phyloP scores from a whole-genome alignment of 2,888 invertebrate species.

The Exephanes ischioxanthus region DNA sequence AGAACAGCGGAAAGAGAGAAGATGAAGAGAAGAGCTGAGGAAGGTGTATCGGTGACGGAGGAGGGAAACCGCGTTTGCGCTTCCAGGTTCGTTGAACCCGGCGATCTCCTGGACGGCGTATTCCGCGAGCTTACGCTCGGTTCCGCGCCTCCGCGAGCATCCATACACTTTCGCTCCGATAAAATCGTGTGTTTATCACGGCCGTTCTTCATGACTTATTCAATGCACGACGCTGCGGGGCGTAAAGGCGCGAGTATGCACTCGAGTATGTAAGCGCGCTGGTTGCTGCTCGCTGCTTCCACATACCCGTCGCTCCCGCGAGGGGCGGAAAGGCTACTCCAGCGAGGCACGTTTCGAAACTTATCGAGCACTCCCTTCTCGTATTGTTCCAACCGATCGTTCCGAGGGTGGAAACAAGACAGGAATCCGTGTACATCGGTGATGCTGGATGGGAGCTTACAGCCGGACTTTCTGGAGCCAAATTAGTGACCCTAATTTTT shows the following conservation, averaged over 20 bases:
- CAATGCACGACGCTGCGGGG: constrained; percentile 73
- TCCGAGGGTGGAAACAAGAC: constrained; percentile 10
- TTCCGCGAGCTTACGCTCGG: constrained; percentile 57
- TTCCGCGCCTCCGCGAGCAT: constrained; percentile 45
- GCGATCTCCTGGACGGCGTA: constrained; percentile 52
- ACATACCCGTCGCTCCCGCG: background rate
- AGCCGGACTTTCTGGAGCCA: constrained; percentile 3
- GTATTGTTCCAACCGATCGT: constrained; percentile 58
- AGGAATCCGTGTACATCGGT: background rate
- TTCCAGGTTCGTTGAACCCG: constrained; percentile 73
- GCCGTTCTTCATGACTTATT: constrained; percentile 78
- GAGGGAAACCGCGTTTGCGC: constrained; percentile 66
- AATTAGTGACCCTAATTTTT: background rate
- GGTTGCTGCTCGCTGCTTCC: constrained; percentile 30
- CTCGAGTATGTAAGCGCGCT: constrained; percentile 43
- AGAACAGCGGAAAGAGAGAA: constrained; percentile 47
- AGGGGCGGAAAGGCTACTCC: constrained; percentile 13
- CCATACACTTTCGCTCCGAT: constrained; percentile 74
- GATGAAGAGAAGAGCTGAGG: constrained; percentile 52
- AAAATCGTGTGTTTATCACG: constrained; percentile 76
- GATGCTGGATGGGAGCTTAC: background rate
- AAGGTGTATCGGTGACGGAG: constrained; percentile 60
- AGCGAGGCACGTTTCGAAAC: constrained; percentile 58
- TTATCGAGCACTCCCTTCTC: constrained; percentile 52
- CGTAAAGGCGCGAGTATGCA: constrained; percentile 70